A percentile compares a stretch with the other conserved stretches of the same genome.
Evolutionary conservation across 2,113 vertebrate species (phyloP).

Genomic region (zebrafish (Danio rerio)): DNA sequence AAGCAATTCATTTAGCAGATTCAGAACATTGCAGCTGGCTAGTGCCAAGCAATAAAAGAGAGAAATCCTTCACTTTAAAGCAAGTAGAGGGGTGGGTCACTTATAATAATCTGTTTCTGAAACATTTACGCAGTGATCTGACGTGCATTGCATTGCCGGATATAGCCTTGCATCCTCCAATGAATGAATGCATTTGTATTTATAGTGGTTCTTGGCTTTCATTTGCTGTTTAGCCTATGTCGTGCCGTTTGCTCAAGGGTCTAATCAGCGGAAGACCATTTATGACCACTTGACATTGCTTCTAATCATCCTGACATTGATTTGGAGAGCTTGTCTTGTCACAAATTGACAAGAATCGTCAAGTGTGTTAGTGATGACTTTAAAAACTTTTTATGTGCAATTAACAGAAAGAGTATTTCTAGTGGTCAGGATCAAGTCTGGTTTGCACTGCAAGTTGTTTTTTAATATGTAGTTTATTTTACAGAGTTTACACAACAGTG

Average conservation of each 20-base stretch:
- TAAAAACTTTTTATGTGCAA: background rate
- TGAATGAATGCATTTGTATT: conserved; percentile 17
- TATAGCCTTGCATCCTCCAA: background rate
- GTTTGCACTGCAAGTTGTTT: background rate
- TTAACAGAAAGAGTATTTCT: background rate
- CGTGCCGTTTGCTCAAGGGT: conserved; percentile 10
- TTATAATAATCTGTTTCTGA: conserved; percentile 8
- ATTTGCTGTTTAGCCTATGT: conserved; percentile 6
- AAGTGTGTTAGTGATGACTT: background rate
- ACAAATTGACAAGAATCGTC: background rate
- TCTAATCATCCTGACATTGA: conserved; percentile 11
- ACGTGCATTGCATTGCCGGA: background rate
- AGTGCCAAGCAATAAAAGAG: conserved; percentile 3
- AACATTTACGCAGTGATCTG: conserved; percentile 9
- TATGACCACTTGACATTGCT: background rate
- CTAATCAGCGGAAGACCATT: conserved; percentile 13
- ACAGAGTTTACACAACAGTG: too few species aligned
- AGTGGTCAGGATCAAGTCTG: background rate
- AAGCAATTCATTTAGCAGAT: conserved; percentile 51
- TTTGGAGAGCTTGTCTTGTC: background rate
- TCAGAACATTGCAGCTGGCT: conserved; percentile 44
- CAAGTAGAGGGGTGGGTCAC: background rate
- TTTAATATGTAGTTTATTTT: too few species aligned
- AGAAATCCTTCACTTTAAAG: conserved; percentile 8
- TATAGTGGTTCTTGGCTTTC: conserved; percentile 27